These are phyloP conservation scores for Larimichthys polyactis DNA, from an alignment of 2,113 vertebrate genomes.

Conservation along the genomic window DNA sequence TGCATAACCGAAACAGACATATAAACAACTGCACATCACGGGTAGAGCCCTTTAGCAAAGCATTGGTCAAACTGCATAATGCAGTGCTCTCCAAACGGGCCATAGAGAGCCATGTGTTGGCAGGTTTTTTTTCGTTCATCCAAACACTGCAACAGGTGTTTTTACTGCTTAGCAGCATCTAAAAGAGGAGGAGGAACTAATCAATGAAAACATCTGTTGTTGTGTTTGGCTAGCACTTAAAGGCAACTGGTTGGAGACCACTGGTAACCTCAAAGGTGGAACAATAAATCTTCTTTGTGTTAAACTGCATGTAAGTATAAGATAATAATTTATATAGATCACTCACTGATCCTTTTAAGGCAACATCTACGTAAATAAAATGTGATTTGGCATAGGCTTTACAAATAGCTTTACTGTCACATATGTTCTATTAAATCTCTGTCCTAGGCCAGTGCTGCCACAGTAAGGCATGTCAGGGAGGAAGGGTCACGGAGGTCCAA, in stretches of 20 bases:
- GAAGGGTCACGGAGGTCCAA: conserved; percentile 61
- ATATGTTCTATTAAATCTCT: conserved; percentile 36
- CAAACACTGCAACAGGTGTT: conserved; percentile 26
- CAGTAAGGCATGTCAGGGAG: conserved; percentile 60
- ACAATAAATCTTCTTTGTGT: conserved; percentile 12
- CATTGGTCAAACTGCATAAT: conserved; percentile 24
- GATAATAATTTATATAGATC: conserved; percentile 3
- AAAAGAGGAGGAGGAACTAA: conserved; percentile 19
- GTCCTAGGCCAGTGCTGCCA: conserved; percentile 60
- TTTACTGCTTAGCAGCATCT: conserved; percentile 28
- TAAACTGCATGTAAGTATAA: neutral
- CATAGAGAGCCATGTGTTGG: neutral
- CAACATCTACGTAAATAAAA: conserved; percentile 18
- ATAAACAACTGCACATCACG: neutral
- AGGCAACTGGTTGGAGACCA: conserved; percentile 25
- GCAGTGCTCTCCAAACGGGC: conserved; percentile 2
- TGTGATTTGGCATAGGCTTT: conserved; percentile 40
- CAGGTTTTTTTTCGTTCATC: conserved; percentile 28
- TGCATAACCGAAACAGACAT: conserved; percentile 19
- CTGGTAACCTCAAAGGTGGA: conserved; percentile 19
- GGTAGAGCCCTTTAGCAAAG: conserved; percentile 21
- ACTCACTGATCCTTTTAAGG: conserved; percentile 39
- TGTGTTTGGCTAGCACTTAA: conserved; percentile 24
- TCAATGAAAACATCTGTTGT: conserved; percentile 39
- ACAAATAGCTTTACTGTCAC: conserved; percentile 32